Conservation (phyloP, 2,888 invertebrate genomes). For the Hydropsyche betteni region DNA sequence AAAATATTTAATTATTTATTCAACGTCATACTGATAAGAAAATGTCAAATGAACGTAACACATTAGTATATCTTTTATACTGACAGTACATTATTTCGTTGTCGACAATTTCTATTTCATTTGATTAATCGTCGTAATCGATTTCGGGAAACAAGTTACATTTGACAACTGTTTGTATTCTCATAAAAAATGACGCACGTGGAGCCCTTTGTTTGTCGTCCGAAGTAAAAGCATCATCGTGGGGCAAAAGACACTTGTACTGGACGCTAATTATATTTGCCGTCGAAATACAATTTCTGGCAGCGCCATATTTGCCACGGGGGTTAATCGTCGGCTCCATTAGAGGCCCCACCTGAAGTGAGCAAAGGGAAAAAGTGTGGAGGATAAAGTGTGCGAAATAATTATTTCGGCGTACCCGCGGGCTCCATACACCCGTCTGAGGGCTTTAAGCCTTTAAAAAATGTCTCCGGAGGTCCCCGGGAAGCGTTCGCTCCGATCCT, state of each 20-base stretch:
- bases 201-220: not conserved
- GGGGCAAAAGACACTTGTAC: not conserved
- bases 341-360: constrained; percentile 2
- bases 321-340: constrained; percentile 25
- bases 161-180: no score
- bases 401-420: constrained; percentile 26
- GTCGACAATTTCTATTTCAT: no score
- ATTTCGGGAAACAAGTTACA: no score
- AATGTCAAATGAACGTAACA: no score
- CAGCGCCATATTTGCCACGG: constrained; percentile 19
- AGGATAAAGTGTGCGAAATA: constrained; percentile 26
- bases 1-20: no score
- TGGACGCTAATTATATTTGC: constrained; percentile 14
- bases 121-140: no score
- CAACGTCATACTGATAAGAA: no score
- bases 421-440: constrained; percentile 1
- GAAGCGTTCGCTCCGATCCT: constrained; percentile 20
- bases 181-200: not conserved
- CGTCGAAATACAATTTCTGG: constrained; percentile 21
- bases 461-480: not conserved
- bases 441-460: constrained; percentile 30
- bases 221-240: not conserved
- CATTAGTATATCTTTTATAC: no score
- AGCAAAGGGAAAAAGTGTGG: not conserved
- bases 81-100: no score